A percentile compares a stretch with the other conserved stretches of the same genome.
Evolutionary conservation across 2,888 invertebrate species (phyloP).

Genomic region (Geotrupes spiniger): DNA sequence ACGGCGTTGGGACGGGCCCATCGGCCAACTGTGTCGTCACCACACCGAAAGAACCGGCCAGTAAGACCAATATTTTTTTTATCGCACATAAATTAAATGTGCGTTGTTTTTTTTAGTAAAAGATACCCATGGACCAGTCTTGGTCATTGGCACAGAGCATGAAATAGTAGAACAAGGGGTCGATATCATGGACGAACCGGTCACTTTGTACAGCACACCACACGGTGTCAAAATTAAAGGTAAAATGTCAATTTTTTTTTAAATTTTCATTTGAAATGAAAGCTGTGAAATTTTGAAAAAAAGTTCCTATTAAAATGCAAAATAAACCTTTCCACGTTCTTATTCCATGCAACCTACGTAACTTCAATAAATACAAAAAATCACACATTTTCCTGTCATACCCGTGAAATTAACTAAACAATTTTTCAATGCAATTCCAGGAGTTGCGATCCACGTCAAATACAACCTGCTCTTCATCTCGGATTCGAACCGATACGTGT

Average conservation of each 20-base stretch:
- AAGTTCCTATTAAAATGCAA: too few species aligned
- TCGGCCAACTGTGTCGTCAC: conserved; percentile 61
- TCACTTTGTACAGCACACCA: conserved; percentile 61
- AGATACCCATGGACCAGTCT: conserved; percentile 64
- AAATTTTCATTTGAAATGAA: too few species aligned
- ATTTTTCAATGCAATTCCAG: too few species aligned
- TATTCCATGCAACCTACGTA: too few species aligned
- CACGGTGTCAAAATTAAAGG: conserved; percentile 52
- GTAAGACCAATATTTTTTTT: too few species aligned
- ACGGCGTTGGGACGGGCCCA: conserved; percentile 78
- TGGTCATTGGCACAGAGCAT: conserved; percentile 69
- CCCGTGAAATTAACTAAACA: too few species aligned
- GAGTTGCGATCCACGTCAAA: conserved; percentile 74
- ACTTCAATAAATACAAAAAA: too few species aligned
- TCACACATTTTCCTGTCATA: too few species aligned
- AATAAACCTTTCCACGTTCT: too few species aligned
- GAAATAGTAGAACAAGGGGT: conserved; percentile 66
- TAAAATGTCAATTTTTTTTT: conserved; percentile 21
- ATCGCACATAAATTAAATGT: not conserved
- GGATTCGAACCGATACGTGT: conserved; percentile 63
- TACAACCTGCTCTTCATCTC: conserved; percentile 74
- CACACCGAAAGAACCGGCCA: conserved; percentile 65
- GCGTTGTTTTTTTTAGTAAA: conserved; percentile 52
- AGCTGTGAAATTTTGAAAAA: too few species aligned
- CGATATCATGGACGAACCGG: conserved; percentile 65